phyloP scores from a whole-genome alignment of 2,797 vertebrate species.

The Hippoglossus hippoglossus region DNA sequence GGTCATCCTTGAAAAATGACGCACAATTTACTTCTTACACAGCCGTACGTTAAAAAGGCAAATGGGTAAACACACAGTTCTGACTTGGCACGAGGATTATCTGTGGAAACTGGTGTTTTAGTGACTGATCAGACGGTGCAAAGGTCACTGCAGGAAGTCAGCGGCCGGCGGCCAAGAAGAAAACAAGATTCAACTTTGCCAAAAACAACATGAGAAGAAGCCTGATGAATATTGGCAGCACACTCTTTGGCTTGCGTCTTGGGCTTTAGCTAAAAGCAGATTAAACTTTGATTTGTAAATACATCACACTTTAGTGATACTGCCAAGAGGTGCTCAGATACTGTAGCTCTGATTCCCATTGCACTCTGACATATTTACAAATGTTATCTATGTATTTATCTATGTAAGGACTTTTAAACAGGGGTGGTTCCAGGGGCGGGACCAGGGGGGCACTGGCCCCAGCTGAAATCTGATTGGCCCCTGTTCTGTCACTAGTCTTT shows the following conservation, averaged over 20 bases:
- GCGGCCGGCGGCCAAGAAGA: too few species aligned
- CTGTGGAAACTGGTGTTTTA: background rate
- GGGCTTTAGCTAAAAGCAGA: background rate
- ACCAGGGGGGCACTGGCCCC: too few species aligned
- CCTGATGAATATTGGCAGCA: background rate
- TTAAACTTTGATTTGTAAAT: background rate
- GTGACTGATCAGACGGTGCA: background rate
- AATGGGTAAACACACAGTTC: background rate
- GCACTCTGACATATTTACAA: too few species aligned
- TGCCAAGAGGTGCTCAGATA: background rate
- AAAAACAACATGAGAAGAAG: background rate
- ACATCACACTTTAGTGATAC: background rate
- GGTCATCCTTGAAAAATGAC: too few species aligned
- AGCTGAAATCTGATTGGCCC: too few species aligned
- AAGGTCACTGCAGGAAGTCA: background rate
- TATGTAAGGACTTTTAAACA: too few species aligned
- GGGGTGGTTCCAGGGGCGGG: too few species aligned
- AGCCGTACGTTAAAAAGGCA: background rate
- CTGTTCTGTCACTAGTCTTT: too few species aligned
- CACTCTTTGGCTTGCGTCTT: background rate
- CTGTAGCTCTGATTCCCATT: too few species aligned
- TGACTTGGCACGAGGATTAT: background rate
- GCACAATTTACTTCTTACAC: too few species aligned
- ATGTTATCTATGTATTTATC: too few species aligned
- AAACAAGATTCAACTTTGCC: background rate